Conservation (phyloP, 2,797 vertebrate genomes). For the Epinephelus coioides region DNA sequence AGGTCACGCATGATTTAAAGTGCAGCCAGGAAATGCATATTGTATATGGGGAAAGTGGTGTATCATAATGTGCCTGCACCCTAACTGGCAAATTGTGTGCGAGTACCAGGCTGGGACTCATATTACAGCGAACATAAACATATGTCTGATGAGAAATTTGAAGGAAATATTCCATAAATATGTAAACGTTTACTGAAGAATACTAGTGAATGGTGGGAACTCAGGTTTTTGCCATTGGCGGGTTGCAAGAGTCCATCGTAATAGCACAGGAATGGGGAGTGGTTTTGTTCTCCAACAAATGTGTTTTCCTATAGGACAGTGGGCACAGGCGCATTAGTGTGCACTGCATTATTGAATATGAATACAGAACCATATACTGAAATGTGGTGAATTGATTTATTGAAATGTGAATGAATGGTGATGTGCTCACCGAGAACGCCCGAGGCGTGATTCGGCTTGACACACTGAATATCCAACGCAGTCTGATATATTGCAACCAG, state of each 20-base stretch:
- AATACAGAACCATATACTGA: conserved; percentile 42
- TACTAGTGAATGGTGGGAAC: conserved; percentile 44
- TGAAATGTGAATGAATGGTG: conserved; percentile 61
- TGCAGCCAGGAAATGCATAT: conserved; percentile 70
- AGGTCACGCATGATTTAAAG: conserved; percentile 72
- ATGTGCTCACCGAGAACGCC: conserved; percentile 45
- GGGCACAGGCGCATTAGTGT: conserved; percentile 36
- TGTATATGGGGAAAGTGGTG: conserved; percentile 47
- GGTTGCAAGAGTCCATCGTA: conserved; percentile 34
- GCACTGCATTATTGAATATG: conserved; percentile 50
- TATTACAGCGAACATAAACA: conserved; percentile 74
- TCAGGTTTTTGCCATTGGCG: conserved; percentile 33
- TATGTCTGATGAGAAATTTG: conserved; percentile 66
- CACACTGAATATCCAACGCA: conserved; percentile 34
- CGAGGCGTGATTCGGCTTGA: conserved; percentile 55
- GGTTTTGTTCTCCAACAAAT: conserved; percentile 49
- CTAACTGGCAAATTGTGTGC: conserved; percentile 50
- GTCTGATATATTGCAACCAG: conserved; percentile 67
- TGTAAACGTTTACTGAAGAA: conserved; percentile 65
- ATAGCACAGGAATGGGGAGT: conserved; percentile 51
- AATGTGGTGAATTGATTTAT: conserved; percentile 71
- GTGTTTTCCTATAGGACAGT: conserved; percentile 51
- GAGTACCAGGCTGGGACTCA: conserved; percentile 60
- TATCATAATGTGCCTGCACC: conserved; percentile 50
- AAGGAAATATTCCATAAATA: conserved; percentile 77